Percentiles rank a stretch among this genome's conserved stretches.
phyloP scores from a whole-genome alignment of 2,888 invertebrate genomes.

The Andrena bucephala region DNA sequence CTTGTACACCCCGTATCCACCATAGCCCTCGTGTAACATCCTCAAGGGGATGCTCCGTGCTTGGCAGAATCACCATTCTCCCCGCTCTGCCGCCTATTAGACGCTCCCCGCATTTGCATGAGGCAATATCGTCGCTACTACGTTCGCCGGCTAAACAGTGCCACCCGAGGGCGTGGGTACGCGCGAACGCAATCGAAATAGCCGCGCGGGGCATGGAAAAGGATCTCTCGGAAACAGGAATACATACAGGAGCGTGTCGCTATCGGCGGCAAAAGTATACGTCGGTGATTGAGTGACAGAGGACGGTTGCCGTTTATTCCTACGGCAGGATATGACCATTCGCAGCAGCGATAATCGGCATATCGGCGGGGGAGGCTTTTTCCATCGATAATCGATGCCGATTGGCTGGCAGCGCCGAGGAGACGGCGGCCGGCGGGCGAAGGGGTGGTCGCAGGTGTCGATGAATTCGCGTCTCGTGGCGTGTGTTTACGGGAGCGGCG shows the following conservation, averaged over 20 bases:
- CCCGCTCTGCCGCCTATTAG: background rate
- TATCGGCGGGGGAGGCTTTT: conserved; percentile 10
- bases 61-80: background rate
- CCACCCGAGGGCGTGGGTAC: background rate
- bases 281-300: conserved; percentile 48
- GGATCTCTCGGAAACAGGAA: conserved; percentile 16
- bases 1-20: background rate
- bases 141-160: background rate
- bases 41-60: background rate
- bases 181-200: background rate
- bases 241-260: conserved; percentile 32
- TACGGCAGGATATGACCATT: conserved; percentile 46
- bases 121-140: conserved; percentile 8
- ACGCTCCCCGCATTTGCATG: background rate
- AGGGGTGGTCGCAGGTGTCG: conserved; percentile 13
- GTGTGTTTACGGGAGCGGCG: conserved; percentile 15
- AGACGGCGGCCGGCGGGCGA: background rate
- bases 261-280: conserved; percentile 39
- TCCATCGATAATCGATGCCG: conserved; percentile 54
- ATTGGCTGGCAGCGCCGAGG: conserved; percentile 22
- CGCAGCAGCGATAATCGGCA: conserved; percentile 34
- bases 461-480: conserved; percentile 6
- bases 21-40: background rate
- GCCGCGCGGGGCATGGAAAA: background rate
- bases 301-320: conserved; percentile 43